These are phyloP conservation scores for Phocides pigmalion DNA, from an alignment of 1,140 invertebrate species.

Conservation along the genomic window DNA sequence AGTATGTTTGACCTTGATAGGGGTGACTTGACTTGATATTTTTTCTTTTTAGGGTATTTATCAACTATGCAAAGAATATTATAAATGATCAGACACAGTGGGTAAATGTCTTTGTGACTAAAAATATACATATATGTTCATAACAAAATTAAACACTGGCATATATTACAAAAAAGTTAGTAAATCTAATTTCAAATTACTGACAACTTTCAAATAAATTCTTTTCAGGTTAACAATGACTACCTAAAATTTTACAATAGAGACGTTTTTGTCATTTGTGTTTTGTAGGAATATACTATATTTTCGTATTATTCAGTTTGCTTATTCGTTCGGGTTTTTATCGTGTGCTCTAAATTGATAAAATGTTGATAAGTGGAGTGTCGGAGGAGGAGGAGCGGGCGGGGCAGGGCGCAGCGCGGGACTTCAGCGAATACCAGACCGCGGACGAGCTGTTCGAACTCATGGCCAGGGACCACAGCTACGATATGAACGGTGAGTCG, in stretches of 20 bases:
- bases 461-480: constrained; percentile 49
- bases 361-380: constrained; percentile 60
- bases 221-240: constrained; percentile 52
- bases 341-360: constrained; percentile 19
- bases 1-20: too few species aligned
- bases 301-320: constrained; percentile 32
- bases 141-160: too few species aligned
- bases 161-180: background rate
- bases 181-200: constrained; percentile 44
- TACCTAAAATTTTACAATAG: constrained; percentile 62
- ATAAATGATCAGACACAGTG: too few species aligned
- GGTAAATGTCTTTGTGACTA: too few species aligned
- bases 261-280: constrained; percentile 51
- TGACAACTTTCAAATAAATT: constrained; percentile 38
- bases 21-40: too few species aligned
- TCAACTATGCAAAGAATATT: too few species aligned
- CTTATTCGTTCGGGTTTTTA: constrained; percentile 32
- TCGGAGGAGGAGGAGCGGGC: constrained; percentile 40
- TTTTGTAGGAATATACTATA: constrained; percentile 55
- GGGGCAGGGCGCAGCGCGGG: constrained; percentile 23
- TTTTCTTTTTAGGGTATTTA: too few species aligned
- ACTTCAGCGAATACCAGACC: constrained; percentile 51
- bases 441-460: constrained; percentile 60
- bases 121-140: too few species aligned
- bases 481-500: constrained; percentile 44